Conservation (phyloP, 1,140 invertebrate genomes). For the Anthonomus grandis region DNA sequence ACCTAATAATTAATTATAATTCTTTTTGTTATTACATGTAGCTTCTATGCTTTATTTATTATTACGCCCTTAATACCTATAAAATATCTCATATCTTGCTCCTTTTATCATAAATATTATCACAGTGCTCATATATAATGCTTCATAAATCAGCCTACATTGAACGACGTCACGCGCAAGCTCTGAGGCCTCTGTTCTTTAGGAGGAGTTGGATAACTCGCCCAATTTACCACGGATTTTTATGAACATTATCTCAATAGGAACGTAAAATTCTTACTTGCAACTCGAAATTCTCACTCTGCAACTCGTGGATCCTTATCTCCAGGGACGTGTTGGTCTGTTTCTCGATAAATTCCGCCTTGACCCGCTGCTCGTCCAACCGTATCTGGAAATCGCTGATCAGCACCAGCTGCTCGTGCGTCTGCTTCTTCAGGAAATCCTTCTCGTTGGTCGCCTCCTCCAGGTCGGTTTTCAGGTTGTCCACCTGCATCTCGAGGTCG, state of each 20-base stretch:
- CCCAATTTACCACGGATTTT: neutral
- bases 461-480: conserved; percentile 56
- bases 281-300: conserved; percentile 54
- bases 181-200: neutral
- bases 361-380: conserved; percentile 71
- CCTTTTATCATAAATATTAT: too few relatives aligned
- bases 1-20: too few relatives aligned
- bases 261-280: conserved; percentile 1
- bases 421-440: conserved; percentile 72
- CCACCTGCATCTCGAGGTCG: conserved; percentile 71
- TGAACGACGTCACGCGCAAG: neutral
- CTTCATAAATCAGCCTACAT: too few relatives aligned
- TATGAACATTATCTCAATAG: neutral
- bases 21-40: too few relatives aligned
- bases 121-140: too few relatives aligned
- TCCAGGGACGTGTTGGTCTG: conserved; percentile 63
- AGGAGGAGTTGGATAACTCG: neutral
- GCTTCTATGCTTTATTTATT: too few relatives aligned
- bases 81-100: too few relatives aligned
- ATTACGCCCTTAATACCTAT: too few relatives aligned
- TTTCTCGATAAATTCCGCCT: conserved; percentile 66
- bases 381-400: conserved; percentile 74
- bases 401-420: conserved; percentile 74
- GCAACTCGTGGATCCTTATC: conserved; percentile 64
- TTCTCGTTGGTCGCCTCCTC: conserved; percentile 77